phyloP scores from a whole-genome alignment of 2,113 vertebrate genomes.

The Maccullochella peelii region DNA sequence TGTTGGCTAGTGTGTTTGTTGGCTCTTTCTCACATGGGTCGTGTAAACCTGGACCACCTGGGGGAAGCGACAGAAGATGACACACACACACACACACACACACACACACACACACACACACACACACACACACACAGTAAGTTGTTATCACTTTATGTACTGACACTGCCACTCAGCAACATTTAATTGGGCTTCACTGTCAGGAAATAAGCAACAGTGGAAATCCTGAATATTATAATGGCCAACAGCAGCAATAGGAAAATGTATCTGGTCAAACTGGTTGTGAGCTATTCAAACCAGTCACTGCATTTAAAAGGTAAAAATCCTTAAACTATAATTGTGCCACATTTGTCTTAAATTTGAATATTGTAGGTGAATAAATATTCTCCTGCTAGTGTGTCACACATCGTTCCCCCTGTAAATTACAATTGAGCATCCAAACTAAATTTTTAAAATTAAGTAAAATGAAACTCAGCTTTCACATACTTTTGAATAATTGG shows the following conservation, averaged over 20 bases:
- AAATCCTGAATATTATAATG: conserved; percentile 8
- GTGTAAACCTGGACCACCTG: conserved; percentile 96
- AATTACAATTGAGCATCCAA: no score
- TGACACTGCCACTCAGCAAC: conserved; percentile 16
- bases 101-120: conserved; percentile 10
- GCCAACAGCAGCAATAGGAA: background rate
- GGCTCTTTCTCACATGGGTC: conserved; percentile 97
- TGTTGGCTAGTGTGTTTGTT: conserved; percentile 90
- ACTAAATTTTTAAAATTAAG: background rate
- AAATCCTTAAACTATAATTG: background rate
- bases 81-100: background rate
- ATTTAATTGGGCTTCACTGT: conserved; percentile 40
- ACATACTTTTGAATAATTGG: background rate
- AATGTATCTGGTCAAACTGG: background rate
- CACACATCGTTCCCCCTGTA: no score
- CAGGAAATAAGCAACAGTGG: background rate
- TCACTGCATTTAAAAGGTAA: background rate
- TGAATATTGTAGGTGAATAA: no score
- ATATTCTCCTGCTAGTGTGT: no score
- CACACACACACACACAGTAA: conserved; percentile 14
- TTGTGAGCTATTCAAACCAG: background rate
- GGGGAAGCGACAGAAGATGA: conserved; percentile 35
- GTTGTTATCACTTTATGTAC: conserved; percentile 16
- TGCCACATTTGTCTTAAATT: no score
- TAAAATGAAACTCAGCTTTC: background rate